Evolutionary conservation across 2,113 vertebrate species (phyloP).

Genomic region (Reinhardtius hippoglossoides): DNA sequence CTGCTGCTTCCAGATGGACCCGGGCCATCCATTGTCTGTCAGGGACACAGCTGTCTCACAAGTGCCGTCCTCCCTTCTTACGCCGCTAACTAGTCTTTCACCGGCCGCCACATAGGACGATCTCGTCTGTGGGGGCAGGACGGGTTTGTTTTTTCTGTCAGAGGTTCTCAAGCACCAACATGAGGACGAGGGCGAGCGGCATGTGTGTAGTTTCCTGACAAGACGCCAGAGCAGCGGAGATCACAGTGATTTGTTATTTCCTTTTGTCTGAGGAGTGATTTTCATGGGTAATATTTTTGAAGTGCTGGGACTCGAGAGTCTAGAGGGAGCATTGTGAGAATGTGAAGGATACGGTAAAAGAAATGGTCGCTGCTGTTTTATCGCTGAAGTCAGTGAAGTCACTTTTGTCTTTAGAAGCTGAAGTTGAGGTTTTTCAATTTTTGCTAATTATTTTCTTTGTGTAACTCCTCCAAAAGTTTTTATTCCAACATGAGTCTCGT

Average conservation of each 20-base stretch:
- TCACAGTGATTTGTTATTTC: slow-evolving; percentile 28
- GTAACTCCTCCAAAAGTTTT: neutral
- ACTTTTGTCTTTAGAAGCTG: neutral
- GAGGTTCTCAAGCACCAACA: slow-evolving; percentile 5
- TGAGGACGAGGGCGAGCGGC: neutral
- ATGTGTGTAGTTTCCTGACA: slow-evolving; percentile 21
- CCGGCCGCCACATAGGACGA: slow-evolving; percentile 15
- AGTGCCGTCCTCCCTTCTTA: slow-evolving; percentile 65
- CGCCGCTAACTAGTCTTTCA: slow-evolving; percentile 46
- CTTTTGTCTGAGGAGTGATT: neutral
- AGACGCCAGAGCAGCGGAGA: neutral
- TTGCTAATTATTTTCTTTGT: neutral
- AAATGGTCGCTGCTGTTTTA: neutral
- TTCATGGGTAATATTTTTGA: neutral
- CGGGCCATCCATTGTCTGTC: slow-evolving; percentile 97
- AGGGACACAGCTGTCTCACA: slow-evolving; percentile 97
- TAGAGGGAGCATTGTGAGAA: slow-evolving; percentile 11
- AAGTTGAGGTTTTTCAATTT: neutral
- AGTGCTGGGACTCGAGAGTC: slow-evolving; percentile 10
- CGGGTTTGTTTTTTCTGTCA: slow-evolving; percentile 1
- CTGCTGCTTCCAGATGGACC: slow-evolving; percentile 96
- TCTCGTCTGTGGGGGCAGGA: slow-evolving; percentile 11
- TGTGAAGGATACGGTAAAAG: slow-evolving; percentile 20
- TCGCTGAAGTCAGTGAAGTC: neutral
- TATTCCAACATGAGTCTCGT: neutral